Conservation (phyloP, 2,797 vertebrate species). For the Neomorphus geoffroyi region DNA sequence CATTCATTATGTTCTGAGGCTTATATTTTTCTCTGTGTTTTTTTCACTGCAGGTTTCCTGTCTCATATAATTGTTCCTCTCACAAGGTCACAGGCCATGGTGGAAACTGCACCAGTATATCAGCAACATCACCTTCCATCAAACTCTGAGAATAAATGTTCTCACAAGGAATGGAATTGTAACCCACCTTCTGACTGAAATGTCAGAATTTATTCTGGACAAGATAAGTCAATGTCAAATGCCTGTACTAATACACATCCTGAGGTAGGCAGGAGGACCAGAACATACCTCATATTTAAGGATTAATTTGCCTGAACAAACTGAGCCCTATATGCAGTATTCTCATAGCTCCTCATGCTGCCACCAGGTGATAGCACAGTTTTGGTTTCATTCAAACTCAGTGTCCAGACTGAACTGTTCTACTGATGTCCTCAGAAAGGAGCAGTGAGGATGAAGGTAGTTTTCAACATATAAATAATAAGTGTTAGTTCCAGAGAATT, state of each 20-base stretch:
- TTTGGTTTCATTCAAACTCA: background rate
- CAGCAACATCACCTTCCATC: background rate
- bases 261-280: background rate
- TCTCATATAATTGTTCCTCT: background rate
- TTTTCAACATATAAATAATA: background rate
- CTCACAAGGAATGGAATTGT: background rate
- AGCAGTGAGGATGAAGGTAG: background rate
- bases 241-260: background rate
- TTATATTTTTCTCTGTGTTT: background rate
- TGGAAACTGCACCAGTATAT: background rate
- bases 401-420: background rate
- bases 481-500: background rate
- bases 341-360: background rate
- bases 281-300: background rate
- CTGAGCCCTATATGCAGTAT: background rate
- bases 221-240: background rate
- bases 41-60: background rate
- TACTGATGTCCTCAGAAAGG: background rate
- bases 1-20: background rate
- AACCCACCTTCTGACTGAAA: background rate
- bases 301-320: background rate
- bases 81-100: background rate
- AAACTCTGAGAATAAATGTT: background rate
- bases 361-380: background rate
- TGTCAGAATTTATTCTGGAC: background rate